Conservation (phyloP, 2,888 invertebrate species). For the Nomada goodeniana region DNA sequence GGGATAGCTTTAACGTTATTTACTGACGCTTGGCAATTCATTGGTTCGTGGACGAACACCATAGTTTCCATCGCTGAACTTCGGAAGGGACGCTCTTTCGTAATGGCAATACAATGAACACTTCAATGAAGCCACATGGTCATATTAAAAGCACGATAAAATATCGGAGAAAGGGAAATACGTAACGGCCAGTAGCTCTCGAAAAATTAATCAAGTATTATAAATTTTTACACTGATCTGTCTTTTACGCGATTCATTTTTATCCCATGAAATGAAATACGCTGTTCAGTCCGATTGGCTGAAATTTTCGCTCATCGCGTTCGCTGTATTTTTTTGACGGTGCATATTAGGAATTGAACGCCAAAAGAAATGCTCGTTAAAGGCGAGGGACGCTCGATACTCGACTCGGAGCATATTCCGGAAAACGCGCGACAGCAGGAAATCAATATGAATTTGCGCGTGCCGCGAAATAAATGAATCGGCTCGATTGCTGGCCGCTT, state of each 20-base stretch:
- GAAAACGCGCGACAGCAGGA: constrained; percentile 11
- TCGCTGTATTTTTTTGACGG: background rate
- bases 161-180: too few relatives aligned
- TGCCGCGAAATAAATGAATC: constrained; percentile 49
- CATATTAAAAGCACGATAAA: too few relatives aligned
- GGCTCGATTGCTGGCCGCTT: constrained; percentile 37
- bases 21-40: background rate
- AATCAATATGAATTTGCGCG: constrained; percentile 54
- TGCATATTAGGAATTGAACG: background rate
- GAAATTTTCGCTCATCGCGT: too few relatives aligned
- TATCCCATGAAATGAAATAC: background rate
- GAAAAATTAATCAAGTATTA: too few relatives aligned
- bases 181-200: too few relatives aligned
- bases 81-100: too few relatives aligned
- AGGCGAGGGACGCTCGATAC: background rate
- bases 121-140: too few relatives aligned
- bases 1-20: background rate
- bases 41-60: background rate
- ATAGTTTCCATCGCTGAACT: too few relatives aligned
- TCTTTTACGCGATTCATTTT: too few relatives aligned
- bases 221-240: too few relatives aligned
- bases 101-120: too few relatives aligned
- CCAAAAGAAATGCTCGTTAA: constrained; percentile 15
- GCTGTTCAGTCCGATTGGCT: background rate
- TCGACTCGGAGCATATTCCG: constrained; percentile 7